A percentile compares a stretch with the other conserved stretches of the same genome.
Conservation (phyloP, 1,140 invertebrate genomes). For the Lucilia cuprina region DNA sequence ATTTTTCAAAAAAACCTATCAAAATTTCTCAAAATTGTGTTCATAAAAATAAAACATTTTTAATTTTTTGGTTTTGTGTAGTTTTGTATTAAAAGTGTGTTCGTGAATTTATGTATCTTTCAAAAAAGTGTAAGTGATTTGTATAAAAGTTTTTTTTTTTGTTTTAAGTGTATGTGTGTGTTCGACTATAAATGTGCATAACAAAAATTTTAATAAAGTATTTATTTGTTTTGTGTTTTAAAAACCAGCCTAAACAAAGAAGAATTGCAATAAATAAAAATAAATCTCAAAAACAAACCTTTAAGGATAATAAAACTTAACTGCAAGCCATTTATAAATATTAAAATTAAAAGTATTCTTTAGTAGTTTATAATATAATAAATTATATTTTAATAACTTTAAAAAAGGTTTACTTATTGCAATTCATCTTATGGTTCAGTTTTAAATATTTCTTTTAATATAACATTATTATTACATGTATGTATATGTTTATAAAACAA, state of each 20-base stretch:
- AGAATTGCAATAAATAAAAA: neutral
- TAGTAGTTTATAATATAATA: no score
- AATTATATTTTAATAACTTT: no score
- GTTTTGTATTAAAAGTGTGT: neutral
- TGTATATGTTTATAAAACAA: neutral
- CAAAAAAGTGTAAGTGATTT: neutral
- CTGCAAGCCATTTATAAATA: no score
- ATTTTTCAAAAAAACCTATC: no score
- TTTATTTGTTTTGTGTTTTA: neutral
- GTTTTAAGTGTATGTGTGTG: neutral
- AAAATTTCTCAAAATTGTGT: no score
- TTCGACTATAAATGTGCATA: constrained; percentile 5
- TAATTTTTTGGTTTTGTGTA: neutral
- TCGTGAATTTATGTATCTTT: neutral
- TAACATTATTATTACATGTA: neutral
- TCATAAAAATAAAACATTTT: no score
- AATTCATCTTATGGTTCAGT: neutral
- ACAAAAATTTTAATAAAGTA: neutral
- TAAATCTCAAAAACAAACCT: neutral
- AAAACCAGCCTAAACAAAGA: neutral
- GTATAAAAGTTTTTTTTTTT: neutral
- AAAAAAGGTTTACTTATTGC: neutral
- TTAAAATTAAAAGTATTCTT: no score
- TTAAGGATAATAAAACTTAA: no score
- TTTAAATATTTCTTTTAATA: neutral